Conservation (phyloP, 2,113 vertebrate genomes). For the Fregata magnificens region DNA sequence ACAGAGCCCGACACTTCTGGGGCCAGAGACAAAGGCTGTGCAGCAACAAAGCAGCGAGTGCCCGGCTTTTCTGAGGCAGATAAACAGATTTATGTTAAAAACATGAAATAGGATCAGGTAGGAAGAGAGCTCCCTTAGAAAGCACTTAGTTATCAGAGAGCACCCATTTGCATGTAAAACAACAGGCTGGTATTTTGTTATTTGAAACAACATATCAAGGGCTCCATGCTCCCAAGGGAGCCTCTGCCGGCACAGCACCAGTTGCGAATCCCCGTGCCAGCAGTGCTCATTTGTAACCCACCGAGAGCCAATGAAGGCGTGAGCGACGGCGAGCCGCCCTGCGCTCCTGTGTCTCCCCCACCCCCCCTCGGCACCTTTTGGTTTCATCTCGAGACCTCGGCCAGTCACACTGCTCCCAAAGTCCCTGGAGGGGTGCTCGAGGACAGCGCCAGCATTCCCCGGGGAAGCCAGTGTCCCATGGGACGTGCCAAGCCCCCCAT, state of each 20-base stretch:
- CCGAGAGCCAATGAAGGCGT: accelerated
- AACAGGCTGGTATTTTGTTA: neutral
- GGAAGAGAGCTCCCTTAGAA: neutral
- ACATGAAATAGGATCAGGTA: neutral
- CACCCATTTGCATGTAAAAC: neutral
- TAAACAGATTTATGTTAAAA: neutral
- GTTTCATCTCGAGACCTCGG: neutral
- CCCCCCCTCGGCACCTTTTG: neutral
- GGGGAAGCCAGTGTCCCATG: accelerated
- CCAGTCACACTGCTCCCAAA: neutral
- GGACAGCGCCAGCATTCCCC: neutral
- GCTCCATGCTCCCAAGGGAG: neutral
- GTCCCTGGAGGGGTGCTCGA: too few species aligned
- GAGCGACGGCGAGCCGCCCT: neutral
- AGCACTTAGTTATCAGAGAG: neutral
- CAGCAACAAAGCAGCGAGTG: neutral
- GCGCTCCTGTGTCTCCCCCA: neutral
- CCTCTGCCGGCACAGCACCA: accelerated
- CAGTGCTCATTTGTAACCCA: neutral
- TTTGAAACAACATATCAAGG: neutral
- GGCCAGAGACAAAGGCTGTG: neutral
- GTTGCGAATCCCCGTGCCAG: accelerated
- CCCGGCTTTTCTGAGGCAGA: neutral
- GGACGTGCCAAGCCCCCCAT: neutral
- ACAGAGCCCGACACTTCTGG: neutral